Conservation (phyloP, 2,888 invertebrate species). For the Dendrolimus houi region DNA sequence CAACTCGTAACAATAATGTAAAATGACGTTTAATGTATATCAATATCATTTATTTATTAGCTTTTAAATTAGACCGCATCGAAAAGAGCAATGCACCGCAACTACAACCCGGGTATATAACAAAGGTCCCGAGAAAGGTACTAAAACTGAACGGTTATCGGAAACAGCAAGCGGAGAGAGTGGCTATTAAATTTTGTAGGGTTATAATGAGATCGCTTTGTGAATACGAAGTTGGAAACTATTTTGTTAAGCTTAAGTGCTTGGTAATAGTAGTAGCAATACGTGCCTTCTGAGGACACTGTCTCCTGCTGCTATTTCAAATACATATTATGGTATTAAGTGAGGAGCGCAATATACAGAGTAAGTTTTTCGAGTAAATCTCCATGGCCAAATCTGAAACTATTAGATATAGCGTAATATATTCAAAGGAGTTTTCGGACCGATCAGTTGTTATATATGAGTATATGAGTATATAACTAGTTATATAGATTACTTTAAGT, state of each 20-base stretch:
- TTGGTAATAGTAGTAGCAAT: background rate
- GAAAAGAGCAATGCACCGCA: slow-evolving; percentile 35
- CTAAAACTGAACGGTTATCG: slow-evolving; percentile 25
- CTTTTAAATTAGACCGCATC: slow-evolving; percentile 12
- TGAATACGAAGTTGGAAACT: slow-evolving; percentile 18
- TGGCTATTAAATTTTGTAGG: slow-evolving; percentile 24
- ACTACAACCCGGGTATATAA: slow-evolving; percentile 22
- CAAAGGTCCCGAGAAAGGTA: slow-evolving; percentile 23
- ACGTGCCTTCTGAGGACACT: background rate
- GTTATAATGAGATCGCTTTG: slow-evolving; percentile 21
- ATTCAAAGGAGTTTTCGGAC: too few relatives aligned
- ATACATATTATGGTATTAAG: too few relatives aligned
- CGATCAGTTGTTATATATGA: too few relatives aligned
- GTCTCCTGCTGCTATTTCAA: background rate
- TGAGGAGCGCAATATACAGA: too few relatives aligned
- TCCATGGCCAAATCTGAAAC: too few relatives aligned
- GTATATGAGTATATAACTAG: too few relatives aligned
- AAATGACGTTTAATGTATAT: too few relatives aligned
- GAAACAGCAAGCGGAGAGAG: slow-evolving; percentile 19
- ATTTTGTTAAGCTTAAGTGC: slow-evolving; percentile 3
- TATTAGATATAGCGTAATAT: too few relatives aligned
- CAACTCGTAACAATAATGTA: too few relatives aligned
- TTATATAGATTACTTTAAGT: too few relatives aligned
- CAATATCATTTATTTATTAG: background rate
- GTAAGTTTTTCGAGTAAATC: too few relatives aligned